Conservation (phyloP, 1,140 invertebrate species). For the Drosophila leontia region DNA sequence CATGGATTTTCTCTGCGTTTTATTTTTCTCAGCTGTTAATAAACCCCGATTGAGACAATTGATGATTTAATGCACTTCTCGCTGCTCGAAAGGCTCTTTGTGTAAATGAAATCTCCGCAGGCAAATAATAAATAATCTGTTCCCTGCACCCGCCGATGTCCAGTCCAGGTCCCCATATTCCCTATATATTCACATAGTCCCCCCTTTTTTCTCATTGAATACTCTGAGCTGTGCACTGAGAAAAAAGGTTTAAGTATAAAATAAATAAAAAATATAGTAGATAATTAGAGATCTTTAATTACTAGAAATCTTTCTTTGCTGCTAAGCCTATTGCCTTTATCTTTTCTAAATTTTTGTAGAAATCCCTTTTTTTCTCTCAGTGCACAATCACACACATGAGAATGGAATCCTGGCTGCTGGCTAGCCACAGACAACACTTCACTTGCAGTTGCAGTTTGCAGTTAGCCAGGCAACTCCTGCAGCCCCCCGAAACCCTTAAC, state of each 20-base stretch:
- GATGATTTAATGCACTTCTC: constrained; percentile 46
- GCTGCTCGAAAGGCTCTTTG: constrained; percentile 42
- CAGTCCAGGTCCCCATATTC: background rate
- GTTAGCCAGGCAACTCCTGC: constrained; percentile 52
- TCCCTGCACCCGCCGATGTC: background rate
- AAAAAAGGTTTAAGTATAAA: background rate
- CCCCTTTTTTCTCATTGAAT: background rate
- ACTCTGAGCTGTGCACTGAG: background rate
- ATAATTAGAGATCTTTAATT: too few relatives aligned
- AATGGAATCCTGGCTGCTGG: constrained; percentile 49
- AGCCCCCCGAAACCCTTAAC: background rate
- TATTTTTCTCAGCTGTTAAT: constrained; percentile 17
- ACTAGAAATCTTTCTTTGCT: too few relatives aligned
- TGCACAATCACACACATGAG: constrained; percentile 30
- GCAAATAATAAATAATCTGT: constrained; percentile 60
- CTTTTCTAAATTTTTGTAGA: too few relatives aligned
- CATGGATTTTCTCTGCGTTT: constrained; percentile 7
- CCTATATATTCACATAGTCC: background rate
- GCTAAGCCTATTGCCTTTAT: too few relatives aligned
- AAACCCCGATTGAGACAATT: constrained; percentile 31
- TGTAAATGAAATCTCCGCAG: constrained; percentile 51
- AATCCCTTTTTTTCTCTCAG: background rate
- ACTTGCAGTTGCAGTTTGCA: constrained; percentile 79
- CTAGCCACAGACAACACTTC: constrained; percentile 77
- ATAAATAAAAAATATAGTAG: too few relatives aligned